Evolutionary conservation across 1,140 invertebrate genomes (phyloP).

Genomic region (Rhysida immarginata): DNA sequence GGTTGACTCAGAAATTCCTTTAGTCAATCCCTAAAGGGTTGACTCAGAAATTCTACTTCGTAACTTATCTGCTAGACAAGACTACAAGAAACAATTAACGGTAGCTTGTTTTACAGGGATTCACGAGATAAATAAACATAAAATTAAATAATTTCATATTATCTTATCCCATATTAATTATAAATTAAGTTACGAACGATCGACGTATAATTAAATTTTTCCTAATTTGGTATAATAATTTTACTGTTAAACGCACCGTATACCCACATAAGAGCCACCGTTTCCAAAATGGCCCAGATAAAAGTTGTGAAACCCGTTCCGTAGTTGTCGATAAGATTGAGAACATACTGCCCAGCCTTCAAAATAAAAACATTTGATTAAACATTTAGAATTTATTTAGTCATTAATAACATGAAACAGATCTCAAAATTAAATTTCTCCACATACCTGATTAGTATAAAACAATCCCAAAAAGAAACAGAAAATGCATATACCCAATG

Average conservation of each 20-base stretch:
- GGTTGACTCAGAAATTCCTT: too few species aligned
- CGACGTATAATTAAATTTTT: too few species aligned
- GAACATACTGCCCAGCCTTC: constrained; percentile 72
- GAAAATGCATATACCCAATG: constrained; percentile 37
- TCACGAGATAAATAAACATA: too few species aligned
- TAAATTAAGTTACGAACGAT: too few species aligned
- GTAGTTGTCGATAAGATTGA: constrained; percentile 70
- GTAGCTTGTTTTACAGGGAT: too few species aligned
- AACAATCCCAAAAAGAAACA: constrained; percentile 53
- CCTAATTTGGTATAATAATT: neutral
- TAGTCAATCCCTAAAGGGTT: too few species aligned
- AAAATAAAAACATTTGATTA: neutral
- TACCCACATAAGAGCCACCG: constrained; percentile 51
- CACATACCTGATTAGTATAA: constrained; percentile 58
- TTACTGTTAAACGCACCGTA: constrained; percentile 46
- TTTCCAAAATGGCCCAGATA: constrained; percentile 53
- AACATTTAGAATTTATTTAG: neutral
- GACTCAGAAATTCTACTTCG: too few species aligned
- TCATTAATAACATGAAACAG: neutral
- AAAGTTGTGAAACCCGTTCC: constrained; percentile 63
- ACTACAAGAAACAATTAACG: too few species aligned
- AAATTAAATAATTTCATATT: too few species aligned
- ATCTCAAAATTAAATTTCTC: neutral
- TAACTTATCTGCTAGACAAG: too few species aligned
- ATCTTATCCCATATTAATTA: too few species aligned